Evolutionary conservation across 2,888 invertebrate species (phyloP).

Genomic region (Cataglyphis albicans): DNA sequence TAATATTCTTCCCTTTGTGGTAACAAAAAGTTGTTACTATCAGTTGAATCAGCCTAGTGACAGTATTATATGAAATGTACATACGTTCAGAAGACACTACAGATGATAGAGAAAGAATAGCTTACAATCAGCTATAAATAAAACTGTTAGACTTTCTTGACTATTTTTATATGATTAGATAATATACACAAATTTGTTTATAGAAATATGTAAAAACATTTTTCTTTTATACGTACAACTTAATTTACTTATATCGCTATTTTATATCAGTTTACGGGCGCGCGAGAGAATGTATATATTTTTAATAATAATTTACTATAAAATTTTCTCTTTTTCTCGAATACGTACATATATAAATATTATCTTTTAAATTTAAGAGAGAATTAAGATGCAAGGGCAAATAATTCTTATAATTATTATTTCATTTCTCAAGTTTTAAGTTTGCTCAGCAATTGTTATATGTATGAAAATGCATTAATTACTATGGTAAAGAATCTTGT

Average conservation of each 20-base stretch:
- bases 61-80: conserved; percentile 14
- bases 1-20: conserved; percentile 74
- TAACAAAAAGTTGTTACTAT: conserved; percentile 66
- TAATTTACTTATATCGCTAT: neutral
- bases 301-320: neutral
- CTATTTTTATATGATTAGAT: neutral
- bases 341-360: neutral
- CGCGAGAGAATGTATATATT: conserved; percentile 4
- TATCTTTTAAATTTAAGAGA: neutral
- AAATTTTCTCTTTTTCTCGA: neutral
- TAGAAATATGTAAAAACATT: conserved; percentile 8
- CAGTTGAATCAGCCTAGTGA: conserved; percentile 50
- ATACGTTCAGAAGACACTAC: neutral
- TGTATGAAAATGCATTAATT: neutral
- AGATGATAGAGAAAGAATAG: conserved; percentile 17
- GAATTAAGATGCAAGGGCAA: neutral
- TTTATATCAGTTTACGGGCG: conserved; percentile 10
- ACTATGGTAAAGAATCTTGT: conserved; percentile 46
- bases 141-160: conserved; percentile 11
- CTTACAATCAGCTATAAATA: neutral
- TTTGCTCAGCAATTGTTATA: neutral
- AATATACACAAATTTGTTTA: neutral
- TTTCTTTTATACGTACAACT: neutral
- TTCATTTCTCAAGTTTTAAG: neutral
- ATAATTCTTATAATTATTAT: conserved; percentile 26